Evolutionary conservation across 2,888 invertebrate species (phyloP).

Genomic region (Coenonympha glycerion): DNA sequence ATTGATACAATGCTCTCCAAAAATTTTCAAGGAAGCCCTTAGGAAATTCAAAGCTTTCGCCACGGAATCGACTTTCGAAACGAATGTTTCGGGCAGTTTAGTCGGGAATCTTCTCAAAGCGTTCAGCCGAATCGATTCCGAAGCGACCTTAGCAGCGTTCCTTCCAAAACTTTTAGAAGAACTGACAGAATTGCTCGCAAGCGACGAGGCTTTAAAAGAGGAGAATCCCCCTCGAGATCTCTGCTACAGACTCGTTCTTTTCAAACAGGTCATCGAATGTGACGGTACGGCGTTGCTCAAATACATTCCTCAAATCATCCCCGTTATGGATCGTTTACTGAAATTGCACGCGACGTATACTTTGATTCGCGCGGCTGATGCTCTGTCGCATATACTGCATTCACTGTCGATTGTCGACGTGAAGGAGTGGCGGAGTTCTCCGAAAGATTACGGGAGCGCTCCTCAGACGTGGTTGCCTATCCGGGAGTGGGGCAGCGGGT

Average conservation of each 20-base stretch:
- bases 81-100: constrained; percentile 87
- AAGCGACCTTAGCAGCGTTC: constrained; percentile 81
- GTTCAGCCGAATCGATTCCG: constrained; percentile 80
- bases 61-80: constrained; percentile 85
- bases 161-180: constrained; percentile 83
- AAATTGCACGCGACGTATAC: constrained; percentile 82
- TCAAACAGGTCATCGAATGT: constrained; percentile 83
- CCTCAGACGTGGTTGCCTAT: constrained; percentile 83
- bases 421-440: constrained; percentile 78
- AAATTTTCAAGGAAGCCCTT: constrained; percentile 79
- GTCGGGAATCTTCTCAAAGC: constrained; percentile 83
- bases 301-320: constrained; percentile 78
- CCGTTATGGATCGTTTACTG: constrained; percentile 82
- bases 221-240: constrained; percentile 87
- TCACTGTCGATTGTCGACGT: constrained; percentile 79
- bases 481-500: constrained; percentile 87
- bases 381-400: constrained; percentile 76
- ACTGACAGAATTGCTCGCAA: constrained; percentile 76
- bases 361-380: constrained; percentile 76
- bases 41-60: constrained; percentile 85
- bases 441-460: constrained; percentile 77
- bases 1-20: constrained; percentile 82
- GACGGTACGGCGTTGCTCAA: constrained; percentile 78
- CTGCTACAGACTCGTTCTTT: constrained; percentile 83
- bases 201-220: constrained; percentile 81